Percentiles rank a stretch among this genome's conserved stretches.
Evolutionary conservation across 2,797 vertebrate genomes (phyloP).

Genomic region (Lacerta bilineata): DNA sequence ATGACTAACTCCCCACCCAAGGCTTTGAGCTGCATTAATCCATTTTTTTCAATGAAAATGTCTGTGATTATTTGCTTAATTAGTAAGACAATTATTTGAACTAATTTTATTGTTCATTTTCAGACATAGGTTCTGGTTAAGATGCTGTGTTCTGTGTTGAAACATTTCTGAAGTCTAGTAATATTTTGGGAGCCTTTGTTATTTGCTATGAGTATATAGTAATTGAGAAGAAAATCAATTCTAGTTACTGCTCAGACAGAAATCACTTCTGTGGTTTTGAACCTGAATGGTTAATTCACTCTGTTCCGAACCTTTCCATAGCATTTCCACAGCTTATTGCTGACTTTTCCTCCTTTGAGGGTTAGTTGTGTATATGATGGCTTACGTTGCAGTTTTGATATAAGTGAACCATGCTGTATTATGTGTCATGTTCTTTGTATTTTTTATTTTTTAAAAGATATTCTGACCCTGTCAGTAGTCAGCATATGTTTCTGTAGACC

Average conservation of each 20-base stretch:
- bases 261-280: constrained; percentile 29
- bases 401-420: neutral
- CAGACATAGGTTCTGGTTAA: constrained; percentile 45
- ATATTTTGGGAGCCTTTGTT: constrained; percentile 41
- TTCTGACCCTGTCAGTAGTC: neutral
- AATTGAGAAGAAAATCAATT: constrained; percentile 28
- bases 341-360: neutral
- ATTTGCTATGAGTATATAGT: constrained; percentile 49
- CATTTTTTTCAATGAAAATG: constrained; percentile 20
- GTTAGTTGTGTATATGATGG: neutral
- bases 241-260: constrained; percentile 21
- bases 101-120: constrained; percentile 42
- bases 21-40: constrained; percentile 44
- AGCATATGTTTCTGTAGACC: neutral
- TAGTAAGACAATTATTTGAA: constrained; percentile 27
- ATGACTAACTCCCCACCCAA: neutral
- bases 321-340: neutral
- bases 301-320: neutral
- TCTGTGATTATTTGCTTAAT: constrained; percentile 33
- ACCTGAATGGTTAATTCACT: neutral
- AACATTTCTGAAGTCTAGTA: constrained; percentile 44
- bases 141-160: neutral
- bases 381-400: neutral
- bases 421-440: neutral
- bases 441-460: neutral